These are phyloP conservation scores for Climacteris rufus DNA, from an alignment of 2,113 vertebrate species.

Conservation along the genomic window DNA sequence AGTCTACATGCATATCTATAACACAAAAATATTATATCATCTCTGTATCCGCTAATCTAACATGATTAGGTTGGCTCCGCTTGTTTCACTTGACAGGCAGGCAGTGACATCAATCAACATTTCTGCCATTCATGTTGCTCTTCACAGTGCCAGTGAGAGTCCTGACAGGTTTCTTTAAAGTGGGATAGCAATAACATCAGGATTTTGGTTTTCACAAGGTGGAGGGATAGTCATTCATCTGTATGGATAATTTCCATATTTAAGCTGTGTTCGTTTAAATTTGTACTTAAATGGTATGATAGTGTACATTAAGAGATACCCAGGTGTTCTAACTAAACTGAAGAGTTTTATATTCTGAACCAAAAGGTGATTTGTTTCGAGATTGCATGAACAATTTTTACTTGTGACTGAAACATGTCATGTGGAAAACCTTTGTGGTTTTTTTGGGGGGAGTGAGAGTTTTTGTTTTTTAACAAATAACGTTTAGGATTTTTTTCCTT, in stretches of 20 bases:
- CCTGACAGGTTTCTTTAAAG: slow-evolving; percentile 51
- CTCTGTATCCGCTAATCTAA: slow-evolving; percentile 42
- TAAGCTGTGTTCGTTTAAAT: not conserved
- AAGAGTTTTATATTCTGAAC: not conserved
- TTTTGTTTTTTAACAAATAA: not conserved
- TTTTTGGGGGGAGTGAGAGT: not conserved
- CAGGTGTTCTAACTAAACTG: not conserved
- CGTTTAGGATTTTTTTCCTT: not conserved
- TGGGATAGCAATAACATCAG: not conserved
- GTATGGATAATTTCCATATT: not conserved
- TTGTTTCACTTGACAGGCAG: slow-evolving; percentile 66
- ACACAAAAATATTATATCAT: slow-evolving; percentile 45
- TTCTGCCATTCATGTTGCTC: slow-evolving; percentile 60
- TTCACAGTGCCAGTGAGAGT: not conserved
- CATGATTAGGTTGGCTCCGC: slow-evolving; percentile 63
- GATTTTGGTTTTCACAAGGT: not conserved
- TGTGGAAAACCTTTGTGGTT: not conserved
- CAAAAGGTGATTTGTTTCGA: not conserved
- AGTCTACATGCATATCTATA: not conserved
- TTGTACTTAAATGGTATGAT: not conserved
- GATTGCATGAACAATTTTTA: not conserved
- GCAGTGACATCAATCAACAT: slow-evolving; percentile 66
- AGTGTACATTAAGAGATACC: not conserved
- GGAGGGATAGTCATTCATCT: not conserved
- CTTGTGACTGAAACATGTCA: not conserved